Evolutionary conservation across 2,888 invertebrate species (phyloP), one percentile per base, ranked within the genome.

Genomic region (Meteorus colon): DNA sequence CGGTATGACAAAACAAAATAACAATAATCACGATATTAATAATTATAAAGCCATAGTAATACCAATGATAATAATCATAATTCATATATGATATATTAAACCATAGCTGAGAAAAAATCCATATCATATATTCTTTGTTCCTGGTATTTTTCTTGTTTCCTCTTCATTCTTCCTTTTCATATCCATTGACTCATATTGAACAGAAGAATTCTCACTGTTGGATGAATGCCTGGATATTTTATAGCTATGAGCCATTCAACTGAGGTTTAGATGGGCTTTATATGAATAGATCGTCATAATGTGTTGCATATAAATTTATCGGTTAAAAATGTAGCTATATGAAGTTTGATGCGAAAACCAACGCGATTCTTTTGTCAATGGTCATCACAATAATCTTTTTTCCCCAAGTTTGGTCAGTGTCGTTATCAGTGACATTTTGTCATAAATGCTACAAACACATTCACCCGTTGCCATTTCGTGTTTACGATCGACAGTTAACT

Each of bases 1-100:
- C 82, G 97, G 96, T 96, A 91, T 92, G 93, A 85, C 3, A 31
- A 31, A 63, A 8, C 60, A 27, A 8, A 31, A 63, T 31, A 10
- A 59, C 1, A 59, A 24, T 24, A 66, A 24, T 66, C 24, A 24
- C 1, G 24, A 65, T 34, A 34, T 45, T 14, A 72, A 72, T 72
- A 41, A 19, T 1, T 24, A 24, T 24, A 24, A 24, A 24, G 24
- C 24, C 24, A 24, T 24, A 24, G 24, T 24, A 24, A 24, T 24
- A 24, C 24, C 24, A 72, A 45, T 24, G 12, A 69, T 24, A 55
- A 8, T 41, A 41, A 55, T 4, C 2, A 48, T 48, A 48, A n/a
- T 48, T n/a, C 16, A 48, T n/a, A 0, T 16, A 48, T 48, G 16
- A n/a, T 48, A 48, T 48, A 48, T 3, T 68, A 8, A 24, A 37